Conservation (phyloP, 1,140 invertebrate species). For the Magallana gigas region DNA sequence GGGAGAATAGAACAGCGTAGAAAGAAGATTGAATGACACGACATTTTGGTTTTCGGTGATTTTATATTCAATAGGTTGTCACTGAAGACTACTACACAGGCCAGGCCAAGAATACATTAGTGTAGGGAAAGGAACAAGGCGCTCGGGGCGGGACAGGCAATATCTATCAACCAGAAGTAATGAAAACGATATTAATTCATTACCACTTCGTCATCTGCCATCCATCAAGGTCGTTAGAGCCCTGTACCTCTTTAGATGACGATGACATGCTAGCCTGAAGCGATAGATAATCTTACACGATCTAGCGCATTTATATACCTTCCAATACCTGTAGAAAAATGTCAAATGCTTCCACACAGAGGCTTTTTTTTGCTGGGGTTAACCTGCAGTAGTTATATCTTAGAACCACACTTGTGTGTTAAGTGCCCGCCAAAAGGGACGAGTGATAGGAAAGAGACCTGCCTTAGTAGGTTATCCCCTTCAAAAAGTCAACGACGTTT, state of each 20-base stretch:
- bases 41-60: neutral
- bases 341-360: neutral
- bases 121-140: constrained; percentile 15
- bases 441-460: no score
- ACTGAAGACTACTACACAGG: constrained; percentile 11
- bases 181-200: constrained; percentile 43
- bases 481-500: neutral
- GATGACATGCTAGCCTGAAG: constrained; percentile 6
- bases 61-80: constrained; percentile 26
- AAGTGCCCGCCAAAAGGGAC: no score
- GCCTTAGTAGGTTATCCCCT: no score
- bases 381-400: no score
- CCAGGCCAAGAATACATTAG: constrained; percentile 3
- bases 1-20: neutral
- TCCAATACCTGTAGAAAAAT: constrained; percentile 34
- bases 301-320: constrained; percentile 14
- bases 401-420: no score
- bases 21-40: neutral
- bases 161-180: constrained; percentile 39
- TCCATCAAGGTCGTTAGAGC: constrained; percentile 28
- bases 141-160: constrained; percentile 39
- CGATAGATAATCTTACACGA: constrained; percentile 25
- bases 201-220: constrained; percentile 37
- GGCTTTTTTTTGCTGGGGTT: no score
- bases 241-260: constrained; percentile 15